phyloP scores from a whole-genome alignment of 1,140 invertebrate species.

The Drosophila orena region DNA sequence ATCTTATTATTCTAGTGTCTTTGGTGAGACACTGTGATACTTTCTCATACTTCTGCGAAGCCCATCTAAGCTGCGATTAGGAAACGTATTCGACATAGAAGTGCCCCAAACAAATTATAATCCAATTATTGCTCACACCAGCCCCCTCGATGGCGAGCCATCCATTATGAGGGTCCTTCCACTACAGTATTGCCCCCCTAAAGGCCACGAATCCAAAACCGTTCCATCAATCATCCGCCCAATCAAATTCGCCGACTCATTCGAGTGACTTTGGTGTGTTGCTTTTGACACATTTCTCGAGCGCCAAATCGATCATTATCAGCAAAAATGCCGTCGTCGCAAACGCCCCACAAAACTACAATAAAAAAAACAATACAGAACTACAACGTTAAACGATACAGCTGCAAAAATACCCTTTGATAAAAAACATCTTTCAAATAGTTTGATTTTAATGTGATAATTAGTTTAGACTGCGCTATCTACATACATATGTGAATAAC shows the following conservation, averaged over 20 bases:
- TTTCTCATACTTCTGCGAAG: not conserved
- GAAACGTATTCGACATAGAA: slow-evolving; percentile 8
- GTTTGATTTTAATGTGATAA: not conserved
- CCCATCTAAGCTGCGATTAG: slow-evolving; percentile 7
- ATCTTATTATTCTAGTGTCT: too few relatives aligned
- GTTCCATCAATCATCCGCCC: slow-evolving; percentile 47
- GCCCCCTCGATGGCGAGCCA: slow-evolving; percentile 10
- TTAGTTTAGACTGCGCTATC: too few relatives aligned
- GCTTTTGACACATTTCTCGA: slow-evolving; percentile 73
- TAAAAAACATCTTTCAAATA: not conserved
- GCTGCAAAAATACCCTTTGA: not conserved
- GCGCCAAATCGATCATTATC: slow-evolving; percentile 75
- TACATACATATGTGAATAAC: too few relatives aligned
- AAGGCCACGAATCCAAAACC: slow-evolving; percentile 19
- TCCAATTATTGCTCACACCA: slow-evolving; percentile 36
- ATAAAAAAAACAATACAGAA: slow-evolving; percentile 2
- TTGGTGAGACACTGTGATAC: too few relatives aligned
- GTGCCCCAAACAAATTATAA: slow-evolving; percentile 34
- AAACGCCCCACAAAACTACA: slow-evolving; percentile 62
- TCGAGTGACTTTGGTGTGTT: slow-evolving; percentile 61
- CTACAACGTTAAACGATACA: not conserved
- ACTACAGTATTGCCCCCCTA: slow-evolving; percentile 1
- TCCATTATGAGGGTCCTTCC: slow-evolving; percentile 47
- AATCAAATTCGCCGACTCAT: slow-evolving; percentile 54
- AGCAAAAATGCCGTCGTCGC: slow-evolving; percentile 39